Percentiles rank a stretch among this genome's conserved stretches.
phyloP scores from a whole-genome alignment of 2,113 vertebrate genomes.

The Entomyzon cyanotis region DNA sequence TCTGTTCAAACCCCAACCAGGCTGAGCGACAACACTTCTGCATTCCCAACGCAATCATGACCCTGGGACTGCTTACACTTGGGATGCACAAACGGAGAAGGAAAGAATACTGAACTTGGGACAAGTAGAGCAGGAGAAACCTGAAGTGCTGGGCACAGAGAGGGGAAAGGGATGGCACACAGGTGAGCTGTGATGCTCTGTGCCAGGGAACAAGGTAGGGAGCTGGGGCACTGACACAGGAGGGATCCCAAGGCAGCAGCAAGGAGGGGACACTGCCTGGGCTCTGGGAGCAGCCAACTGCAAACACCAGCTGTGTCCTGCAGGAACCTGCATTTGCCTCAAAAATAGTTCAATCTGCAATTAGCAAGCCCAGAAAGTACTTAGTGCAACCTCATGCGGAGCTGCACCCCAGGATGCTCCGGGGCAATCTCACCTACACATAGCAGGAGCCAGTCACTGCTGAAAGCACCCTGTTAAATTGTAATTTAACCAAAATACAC shows the following conservation, averaged over 20 bases:
- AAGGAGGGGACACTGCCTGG: not conserved
- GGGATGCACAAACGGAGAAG: not conserved
- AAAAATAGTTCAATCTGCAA: accelerated
- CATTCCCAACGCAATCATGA: not conserved
- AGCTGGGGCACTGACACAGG: not conserved
- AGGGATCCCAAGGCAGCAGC: not conserved
- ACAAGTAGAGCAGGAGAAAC: not conserved
- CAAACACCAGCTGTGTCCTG: not conserved
- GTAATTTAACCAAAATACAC: not conserved
- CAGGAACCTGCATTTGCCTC: not conserved
- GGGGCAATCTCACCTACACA: not conserved
- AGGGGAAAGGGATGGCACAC: not conserved
- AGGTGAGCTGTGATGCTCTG: not conserved
- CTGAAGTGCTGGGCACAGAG: accelerated
- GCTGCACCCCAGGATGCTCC: not conserved
- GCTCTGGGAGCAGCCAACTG: not conserved
- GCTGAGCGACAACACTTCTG: not conserved
- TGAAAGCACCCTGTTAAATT: not conserved
- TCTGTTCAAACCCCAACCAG: not conserved
- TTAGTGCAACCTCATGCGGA: accelerated
- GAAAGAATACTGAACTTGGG: not conserved
- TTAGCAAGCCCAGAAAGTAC: not conserved
- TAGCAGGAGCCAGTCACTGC: not conserved
- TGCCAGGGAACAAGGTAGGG: not conserved
- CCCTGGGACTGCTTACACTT: not conserved